These are phyloP conservation scores for Platypus cylindrus DNA, from an alignment of 2,888 invertebrate genomes.

Conservation along the genomic window DNA sequence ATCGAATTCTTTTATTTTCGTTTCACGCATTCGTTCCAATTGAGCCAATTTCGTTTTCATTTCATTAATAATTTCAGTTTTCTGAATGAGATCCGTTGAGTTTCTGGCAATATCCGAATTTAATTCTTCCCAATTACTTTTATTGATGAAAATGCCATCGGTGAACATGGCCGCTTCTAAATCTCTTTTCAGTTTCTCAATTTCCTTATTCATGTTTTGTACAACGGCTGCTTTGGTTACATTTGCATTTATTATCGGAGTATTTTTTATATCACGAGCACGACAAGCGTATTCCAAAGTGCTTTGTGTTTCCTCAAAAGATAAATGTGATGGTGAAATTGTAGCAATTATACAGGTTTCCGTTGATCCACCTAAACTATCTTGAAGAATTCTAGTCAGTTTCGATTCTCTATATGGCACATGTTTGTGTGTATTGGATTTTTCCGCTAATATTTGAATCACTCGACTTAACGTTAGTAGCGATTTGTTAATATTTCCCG, in stretches of 20 bases:
- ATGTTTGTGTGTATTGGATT: conserved; percentile 70
- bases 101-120: conserved; percentile 20
- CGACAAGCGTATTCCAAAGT: conserved; percentile 92
- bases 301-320: conserved; percentile 85
- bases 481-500: conserved; percentile 93
- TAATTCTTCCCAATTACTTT: conserved; percentile 69
- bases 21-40: conserved; percentile 9
- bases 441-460: conserved; percentile 86
- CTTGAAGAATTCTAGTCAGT: conserved; percentile 85
- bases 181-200: conserved; percentile 55
- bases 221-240: conserved; percentile 85
- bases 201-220: conserved; percentile 29
- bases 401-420: conserved; percentile 97
- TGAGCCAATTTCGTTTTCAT: conserved; percentile 11
- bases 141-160: conserved; percentile 77
- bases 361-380: conserved; percentile 90
- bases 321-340: conserved; percentile 76
- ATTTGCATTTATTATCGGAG: conserved; percentile 89
- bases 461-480: conserved; percentile 77
- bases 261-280: conserved; percentile 86
- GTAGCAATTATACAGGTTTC: conserved; percentile 98
- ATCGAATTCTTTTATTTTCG: conserved; percentile 11
- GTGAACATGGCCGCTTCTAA: conserved; percentile 75
- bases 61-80: conserved; percentile 12
- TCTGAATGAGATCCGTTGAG: conserved; percentile 9